Conservation (phyloP, 2,888 invertebrate species). For the Augochlorella aurata region DNA sequence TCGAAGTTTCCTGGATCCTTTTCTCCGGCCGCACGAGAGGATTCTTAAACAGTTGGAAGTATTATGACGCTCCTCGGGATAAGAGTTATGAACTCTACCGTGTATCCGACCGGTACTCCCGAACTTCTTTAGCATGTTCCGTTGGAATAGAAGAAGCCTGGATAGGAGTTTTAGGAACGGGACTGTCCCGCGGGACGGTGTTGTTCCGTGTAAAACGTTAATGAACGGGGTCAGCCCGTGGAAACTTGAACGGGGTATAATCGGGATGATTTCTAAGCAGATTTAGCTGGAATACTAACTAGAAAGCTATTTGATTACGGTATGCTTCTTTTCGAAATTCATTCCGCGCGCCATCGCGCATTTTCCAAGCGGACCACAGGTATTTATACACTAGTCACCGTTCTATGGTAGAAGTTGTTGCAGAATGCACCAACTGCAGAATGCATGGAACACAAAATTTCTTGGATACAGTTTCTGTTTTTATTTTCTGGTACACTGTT, state of each 20-base stretch:
- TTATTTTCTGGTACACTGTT: too few species aligned
- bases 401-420: too few species aligned
- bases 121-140: conserved; percentile 32
- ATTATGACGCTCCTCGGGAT: conserved; percentile 46
- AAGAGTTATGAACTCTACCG: conserved; percentile 47
- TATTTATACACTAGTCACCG: too few species aligned
- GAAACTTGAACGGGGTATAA: conserved; percentile 15
- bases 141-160: conserved; percentile 1
- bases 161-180: conserved; percentile 1
- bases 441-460: too few species aligned
- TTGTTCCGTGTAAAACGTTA: conserved; percentile 6
- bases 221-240: conserved; percentile 14
- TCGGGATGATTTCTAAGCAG: neutral
- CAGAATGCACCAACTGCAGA: too few species aligned
- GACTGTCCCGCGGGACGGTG: neutral
- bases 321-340: neutral
- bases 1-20: conserved; percentile 47
- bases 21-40: conserved; percentile 27
- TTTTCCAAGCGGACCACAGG: neutral
- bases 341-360: neutral
- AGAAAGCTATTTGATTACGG: neutral
- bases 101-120: conserved; percentile 30
- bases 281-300: neutral
- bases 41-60: conserved; percentile 59
- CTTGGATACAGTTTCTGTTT: too few species aligned